These are phyloP conservation scores for Meganola albula DNA, from an alignment of 2,888 invertebrate genomes.

Conservation along the genomic window DNA sequence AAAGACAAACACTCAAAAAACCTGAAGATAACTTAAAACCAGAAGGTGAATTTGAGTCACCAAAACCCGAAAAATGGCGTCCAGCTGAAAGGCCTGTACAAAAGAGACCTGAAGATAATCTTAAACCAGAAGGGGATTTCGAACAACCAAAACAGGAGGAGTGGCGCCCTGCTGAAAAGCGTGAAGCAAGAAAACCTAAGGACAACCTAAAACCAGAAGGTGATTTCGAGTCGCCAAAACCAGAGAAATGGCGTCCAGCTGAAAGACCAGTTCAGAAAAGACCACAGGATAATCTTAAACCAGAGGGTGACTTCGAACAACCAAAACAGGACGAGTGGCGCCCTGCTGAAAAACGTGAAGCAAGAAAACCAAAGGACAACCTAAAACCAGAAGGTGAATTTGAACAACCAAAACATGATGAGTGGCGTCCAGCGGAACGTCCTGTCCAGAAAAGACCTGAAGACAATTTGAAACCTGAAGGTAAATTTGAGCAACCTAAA, in stretches of 20 bases:
- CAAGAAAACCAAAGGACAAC: slow-evolving; percentile 78
- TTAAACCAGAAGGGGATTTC: slow-evolving; percentile 78
- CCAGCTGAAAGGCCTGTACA: slow-evolving; percentile 73
- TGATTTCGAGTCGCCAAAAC: slow-evolving; percentile 60
- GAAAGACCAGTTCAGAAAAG: slow-evolving; percentile 68
- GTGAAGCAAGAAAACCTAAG: slow-evolving; percentile 36
- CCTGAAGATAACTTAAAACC: slow-evolving; percentile 78
- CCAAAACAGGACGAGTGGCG: slow-evolving; percentile 43
- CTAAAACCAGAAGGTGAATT: slow-evolving; percentile 78
- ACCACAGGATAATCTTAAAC: slow-evolving; percentile 76
- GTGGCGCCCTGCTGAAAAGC: slow-evolving; percentile 58
- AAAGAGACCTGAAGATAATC: slow-evolving; percentile 77
- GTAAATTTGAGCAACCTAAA: slow-evolving; percentile 60
- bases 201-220: slow-evolving; percentile 77
- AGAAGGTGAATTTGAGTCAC: slow-evolving; percentile 63
- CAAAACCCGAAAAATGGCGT: slow-evolving; percentile 39
- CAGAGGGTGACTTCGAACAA: slow-evolving; percentile 74
- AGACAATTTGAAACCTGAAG: slow-evolving; percentile 77
- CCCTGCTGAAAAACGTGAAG: slow-evolving; percentile 70
- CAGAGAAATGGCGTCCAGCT: slow-evolving; percentile 51
- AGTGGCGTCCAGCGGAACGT: slow-evolving; percentile 60
- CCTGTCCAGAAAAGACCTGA: slow-evolving; percentile 38
- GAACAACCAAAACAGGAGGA: slow-evolving; percentile 58
- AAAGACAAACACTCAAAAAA: slow-evolving; percentile 68
- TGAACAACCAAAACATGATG: slow-evolving; percentile 56